These are phyloP conservation scores for Hyperoodon ampullatus DNA, from an alignment of 2,113 vertebrate species.

Conservation along the genomic window DNA sequence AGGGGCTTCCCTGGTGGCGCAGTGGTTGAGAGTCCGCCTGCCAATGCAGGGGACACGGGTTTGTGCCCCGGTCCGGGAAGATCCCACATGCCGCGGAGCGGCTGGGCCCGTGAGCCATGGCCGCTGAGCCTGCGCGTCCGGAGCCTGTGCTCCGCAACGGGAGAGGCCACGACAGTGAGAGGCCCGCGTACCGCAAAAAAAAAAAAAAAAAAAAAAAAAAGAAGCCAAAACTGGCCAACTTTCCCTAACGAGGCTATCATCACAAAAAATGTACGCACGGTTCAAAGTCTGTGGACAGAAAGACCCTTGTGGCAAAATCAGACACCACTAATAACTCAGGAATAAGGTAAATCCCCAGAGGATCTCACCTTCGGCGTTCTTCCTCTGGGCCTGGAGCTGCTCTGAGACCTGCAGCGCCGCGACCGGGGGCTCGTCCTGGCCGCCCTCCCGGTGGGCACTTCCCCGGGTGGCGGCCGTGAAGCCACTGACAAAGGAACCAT, in stretches of 20 bases:
- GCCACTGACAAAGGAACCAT: neutral
- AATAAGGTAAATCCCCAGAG: neutral
- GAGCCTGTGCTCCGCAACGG: too few relatives aligned
- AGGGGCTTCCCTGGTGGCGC: too few relatives aligned
- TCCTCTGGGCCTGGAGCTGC: neutral
- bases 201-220: too few relatives aligned
- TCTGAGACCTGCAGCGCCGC: neutral
- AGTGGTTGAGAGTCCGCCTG: too few relatives aligned
- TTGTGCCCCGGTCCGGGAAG: too few relatives aligned
- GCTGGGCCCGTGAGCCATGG: too few relatives aligned
- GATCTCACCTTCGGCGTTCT: neutral
- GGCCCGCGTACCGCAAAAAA: too few relatives aligned
- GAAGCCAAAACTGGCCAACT: constrained; percentile 70
- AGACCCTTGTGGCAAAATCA: neutral
- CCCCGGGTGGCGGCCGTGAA: fast-evolving
- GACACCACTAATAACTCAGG: neutral
- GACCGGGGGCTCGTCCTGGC: fast-evolving
- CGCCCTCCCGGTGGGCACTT: neutral
- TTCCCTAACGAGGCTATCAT: constrained; percentile 77
- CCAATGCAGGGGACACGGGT: too few relatives aligned
- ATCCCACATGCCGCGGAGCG: too few relatives aligned
- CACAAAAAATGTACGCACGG: constrained; percentile 54
- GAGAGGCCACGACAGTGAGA: too few relatives aligned
- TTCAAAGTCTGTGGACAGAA: neutral
- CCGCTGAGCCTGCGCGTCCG: too few relatives aligned